Percentiles rank a stretch among this genome's conserved stretches.
Evolutionary conservation across 2,113 vertebrate genomes (phyloP).

Genomic region (Dipodomys stephensi): DNA sequence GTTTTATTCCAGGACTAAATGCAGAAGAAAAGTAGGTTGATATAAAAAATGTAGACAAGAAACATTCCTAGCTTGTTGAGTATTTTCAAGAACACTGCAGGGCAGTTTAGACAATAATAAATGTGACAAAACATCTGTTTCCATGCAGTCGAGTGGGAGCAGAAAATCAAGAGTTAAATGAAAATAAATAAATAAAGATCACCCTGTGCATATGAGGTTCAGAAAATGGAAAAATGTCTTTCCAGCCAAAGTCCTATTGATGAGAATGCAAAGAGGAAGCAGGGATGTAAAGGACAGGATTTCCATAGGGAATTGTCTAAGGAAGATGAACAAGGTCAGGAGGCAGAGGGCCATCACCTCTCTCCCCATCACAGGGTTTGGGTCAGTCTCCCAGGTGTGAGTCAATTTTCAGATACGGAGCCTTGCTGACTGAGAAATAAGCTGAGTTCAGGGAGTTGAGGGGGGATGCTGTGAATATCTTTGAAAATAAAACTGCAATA

Average conservation of each 20-base stretch:
- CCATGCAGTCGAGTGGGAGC: background rate
- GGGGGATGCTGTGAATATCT: background rate
- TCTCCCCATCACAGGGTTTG: background rate
- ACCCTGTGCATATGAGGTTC: background rate
- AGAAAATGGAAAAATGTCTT: background rate
- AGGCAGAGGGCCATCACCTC: background rate
- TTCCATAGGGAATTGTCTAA: background rate
- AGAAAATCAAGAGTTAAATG: background rate
- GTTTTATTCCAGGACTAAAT: background rate
- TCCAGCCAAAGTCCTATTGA: background rate
- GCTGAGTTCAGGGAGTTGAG: background rate
- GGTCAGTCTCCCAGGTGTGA: background rate
- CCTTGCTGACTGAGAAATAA: background rate
- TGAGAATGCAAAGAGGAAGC: background rate
- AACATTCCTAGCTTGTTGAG: background rate
- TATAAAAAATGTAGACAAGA: conserved; percentile 19
- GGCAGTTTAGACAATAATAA: background rate
- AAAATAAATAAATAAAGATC: background rate
- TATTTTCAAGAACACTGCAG: background rate
- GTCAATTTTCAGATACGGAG: background rate
- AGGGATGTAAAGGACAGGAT: background rate
- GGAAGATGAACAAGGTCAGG: background rate
- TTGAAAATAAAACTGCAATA: background rate
- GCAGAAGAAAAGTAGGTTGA: background rate
- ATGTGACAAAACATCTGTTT: background rate